Evolutionary conservation across 2,888 invertebrate genomes (phyloP).

Genomic region (Siphlonurus alternatus): DNA sequence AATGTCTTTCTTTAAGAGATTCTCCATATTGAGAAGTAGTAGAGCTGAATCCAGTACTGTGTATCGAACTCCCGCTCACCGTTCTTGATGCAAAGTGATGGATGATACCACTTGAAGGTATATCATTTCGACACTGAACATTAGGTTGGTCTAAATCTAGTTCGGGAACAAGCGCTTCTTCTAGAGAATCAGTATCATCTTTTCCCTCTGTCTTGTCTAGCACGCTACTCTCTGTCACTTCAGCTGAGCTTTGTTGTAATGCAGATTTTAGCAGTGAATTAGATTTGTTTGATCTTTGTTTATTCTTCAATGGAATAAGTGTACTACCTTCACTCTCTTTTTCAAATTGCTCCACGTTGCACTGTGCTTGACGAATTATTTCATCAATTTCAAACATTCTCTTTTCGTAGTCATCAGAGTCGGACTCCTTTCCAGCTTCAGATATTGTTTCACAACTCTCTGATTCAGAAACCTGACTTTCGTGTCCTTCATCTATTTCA

Average conservation of each 20-base stretch:
- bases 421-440: conserved; percentile 26
- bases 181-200: conserved; percentile 33
- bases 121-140: too few relatives aligned
- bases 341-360: conserved; percentile 43
- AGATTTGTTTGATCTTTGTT: background rate
- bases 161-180: conserved; percentile 32
- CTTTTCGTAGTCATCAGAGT: conserved; percentile 45
- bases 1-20: conserved; percentile 6
- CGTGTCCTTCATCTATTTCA: conserved; percentile 28
- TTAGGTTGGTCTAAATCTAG: conserved; percentile 30
- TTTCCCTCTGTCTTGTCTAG: conserved; percentile 36
- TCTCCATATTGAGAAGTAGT: conserved; percentile 8
- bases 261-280: background rate
- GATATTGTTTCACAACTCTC: conserved; percentile 43
- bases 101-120: background rate
- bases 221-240: conserved; percentile 26
- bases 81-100: conserved; percentile 9
- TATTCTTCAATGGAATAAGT: background rate
- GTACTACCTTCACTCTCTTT: conserved; percentile 9
- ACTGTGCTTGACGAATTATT: conserved; percentile 46
- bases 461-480: conserved; percentile 32
- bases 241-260: conserved; percentile 7
- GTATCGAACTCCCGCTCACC: conserved; percentile 9
- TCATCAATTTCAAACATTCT: conserved; percentile 50
- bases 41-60: conserved; percentile 1